A percentile compares a stretch with the other conserved stretches of the same genome.
These are phyloP conservation scores for Amblyjoppa proteus DNA, from an alignment of 2,888 invertebrate genomes.

Conservation along the genomic window DNA sequence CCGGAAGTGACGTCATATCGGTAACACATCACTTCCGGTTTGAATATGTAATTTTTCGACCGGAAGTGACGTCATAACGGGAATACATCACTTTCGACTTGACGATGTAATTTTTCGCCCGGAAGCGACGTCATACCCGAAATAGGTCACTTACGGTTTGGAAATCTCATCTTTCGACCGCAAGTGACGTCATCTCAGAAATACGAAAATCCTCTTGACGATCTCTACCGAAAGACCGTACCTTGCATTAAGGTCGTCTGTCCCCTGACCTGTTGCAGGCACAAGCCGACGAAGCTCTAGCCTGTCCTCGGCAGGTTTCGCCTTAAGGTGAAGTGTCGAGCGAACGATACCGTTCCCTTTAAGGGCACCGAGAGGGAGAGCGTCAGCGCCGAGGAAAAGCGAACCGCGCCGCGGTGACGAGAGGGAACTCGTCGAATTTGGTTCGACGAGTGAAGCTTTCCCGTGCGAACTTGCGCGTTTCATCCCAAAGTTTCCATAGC, in stretches of 20 bases:
- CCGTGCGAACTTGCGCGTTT: constrained; percentile 52
- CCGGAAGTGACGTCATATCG: no score
- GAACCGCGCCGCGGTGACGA: constrained; percentile 3
- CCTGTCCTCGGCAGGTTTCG: constrained; percentile 35
- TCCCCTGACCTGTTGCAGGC: constrained; percentile 52
- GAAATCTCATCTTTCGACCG: no score
- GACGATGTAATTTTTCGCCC: no score
- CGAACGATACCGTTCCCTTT: constrained; percentile 35
- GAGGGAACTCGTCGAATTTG: constrained; percentile 30
- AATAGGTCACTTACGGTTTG: no score
- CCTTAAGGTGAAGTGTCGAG: constrained; percentile 45
- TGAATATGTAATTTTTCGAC: not conserved
- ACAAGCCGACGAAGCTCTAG: not conserved
- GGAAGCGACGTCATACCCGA: no score
- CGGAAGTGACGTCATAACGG: not conserved
- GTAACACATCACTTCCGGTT: not conserved
- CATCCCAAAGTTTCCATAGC: constrained; percentile 40
- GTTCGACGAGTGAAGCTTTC: constrained; percentile 38
- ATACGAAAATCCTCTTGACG: not conserved
- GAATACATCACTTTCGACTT: not conserved
- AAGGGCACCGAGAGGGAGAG: constrained; percentile 29
- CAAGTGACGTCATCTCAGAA: not conserved
- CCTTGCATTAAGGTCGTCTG: not conserved
- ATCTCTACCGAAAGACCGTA: not conserved
- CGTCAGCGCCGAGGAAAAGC: not conserved